Evolutionary conservation across 2,888 invertebrate species (phyloP), one percentile per base, ranked within the genome.

Genomic region (Callyntrura sp.): DNA sequence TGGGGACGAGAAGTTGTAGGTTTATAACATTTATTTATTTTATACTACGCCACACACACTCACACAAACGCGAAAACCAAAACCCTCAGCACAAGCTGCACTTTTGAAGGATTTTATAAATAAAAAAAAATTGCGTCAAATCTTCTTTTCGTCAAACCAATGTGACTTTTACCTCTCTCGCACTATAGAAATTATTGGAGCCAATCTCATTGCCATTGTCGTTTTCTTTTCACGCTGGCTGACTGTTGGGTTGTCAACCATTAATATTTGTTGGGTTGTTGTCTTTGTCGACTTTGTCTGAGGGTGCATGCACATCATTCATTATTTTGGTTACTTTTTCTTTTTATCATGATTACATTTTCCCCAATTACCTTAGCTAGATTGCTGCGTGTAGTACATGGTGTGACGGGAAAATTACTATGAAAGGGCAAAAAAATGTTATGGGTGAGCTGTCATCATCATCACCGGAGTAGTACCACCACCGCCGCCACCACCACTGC

Each of bases 401-500:
- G 45, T 82, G 55, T 82, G 88, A 88, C 82, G 88, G 60, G 82
- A 82, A 88, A 60, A 82, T 88, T 81, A 43, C 79, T 57, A 57
- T 57, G 70, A 88, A 25, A 57, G 68, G 14, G 57, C 25, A 20
- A 20, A 20, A 28, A 78, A 87, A 70, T 88, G 81, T 82, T 73
- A 57, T 82, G 88, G 73, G 82, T 88, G 88, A 88, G 88, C 82
- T 82, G 35, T 73, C 57, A 55, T 25, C 70, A 57, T 23, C 48
- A 35, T 35, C 35, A 35, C 6, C 35, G 6, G 35, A 35, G 35
- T 11, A 45, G 14, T 48, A 25, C 25, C n/a, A 8, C n/a, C 70
- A 48, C 23, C 45, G 14, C 12, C 9, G 43, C 17, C 60, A 43
- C 28, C 55, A 78, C 8, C 51, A 51, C 20, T 9, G 9, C 43